These are phyloP conservation scores for Graptemys geographica DNA, from an alignment of 2,797 vertebrate genomes.

Conservation along the genomic window DNA sequence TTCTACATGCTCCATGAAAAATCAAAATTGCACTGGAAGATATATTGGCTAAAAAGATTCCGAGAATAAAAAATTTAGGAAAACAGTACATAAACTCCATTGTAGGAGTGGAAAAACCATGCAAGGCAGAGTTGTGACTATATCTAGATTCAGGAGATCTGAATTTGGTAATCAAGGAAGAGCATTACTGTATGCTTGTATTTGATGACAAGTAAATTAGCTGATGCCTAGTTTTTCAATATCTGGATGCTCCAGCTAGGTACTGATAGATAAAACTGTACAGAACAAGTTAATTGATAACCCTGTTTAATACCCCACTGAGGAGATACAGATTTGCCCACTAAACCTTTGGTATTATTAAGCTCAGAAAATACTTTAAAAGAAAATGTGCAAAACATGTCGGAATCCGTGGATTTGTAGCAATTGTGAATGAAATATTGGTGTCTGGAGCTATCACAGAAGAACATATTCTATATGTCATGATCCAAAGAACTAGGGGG, in stretches of 20 bases:
- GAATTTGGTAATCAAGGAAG: neutral
- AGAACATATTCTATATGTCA: neutral
- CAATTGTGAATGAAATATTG: neutral
- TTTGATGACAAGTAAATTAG: neutral
- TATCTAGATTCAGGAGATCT: neutral
- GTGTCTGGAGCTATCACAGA: neutral
- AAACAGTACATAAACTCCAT: neutral
- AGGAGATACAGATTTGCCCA: neutral
- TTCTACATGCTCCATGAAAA: constrained; percentile 23
- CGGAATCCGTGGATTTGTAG: neutral
- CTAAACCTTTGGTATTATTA: neutral
- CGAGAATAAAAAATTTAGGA: neutral
- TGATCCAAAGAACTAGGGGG: neutral
- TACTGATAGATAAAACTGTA: neutral
- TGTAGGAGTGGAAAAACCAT: neutral
- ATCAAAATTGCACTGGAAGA: neutral
- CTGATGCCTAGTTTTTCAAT: neutral
- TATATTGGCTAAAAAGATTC: neutral
- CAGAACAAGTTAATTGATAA: neutral
- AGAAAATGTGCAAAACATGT: neutral
- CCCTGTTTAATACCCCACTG: neutral
- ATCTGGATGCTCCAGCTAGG: neutral
- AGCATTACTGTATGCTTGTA: neutral
- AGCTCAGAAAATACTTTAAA: neutral
- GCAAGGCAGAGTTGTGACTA: neutral